Percentiles rank a stretch among this genome's conserved stretches.
Conservation (phyloP, 1,140 invertebrate species). For the Phthorimaea operculella region DNA sequence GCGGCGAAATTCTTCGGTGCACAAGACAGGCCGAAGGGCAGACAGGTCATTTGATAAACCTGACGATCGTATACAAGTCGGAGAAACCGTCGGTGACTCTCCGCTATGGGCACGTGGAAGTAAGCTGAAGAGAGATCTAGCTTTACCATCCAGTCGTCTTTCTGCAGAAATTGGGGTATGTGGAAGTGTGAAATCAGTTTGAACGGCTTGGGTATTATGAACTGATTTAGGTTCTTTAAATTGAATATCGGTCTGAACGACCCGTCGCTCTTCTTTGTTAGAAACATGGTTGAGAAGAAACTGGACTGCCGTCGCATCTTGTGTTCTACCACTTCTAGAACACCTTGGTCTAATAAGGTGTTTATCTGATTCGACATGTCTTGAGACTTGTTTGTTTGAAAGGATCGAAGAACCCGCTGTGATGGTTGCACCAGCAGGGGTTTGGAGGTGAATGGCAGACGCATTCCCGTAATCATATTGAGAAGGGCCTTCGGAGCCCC, state of each 20-base stretch:
- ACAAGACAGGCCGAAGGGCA: background rate
- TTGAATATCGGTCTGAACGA: too few species aligned
- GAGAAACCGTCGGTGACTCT: conserved; percentile 16
- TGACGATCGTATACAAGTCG: conserved; percentile 10
- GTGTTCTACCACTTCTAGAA: background rate
- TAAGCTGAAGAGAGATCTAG: conserved; percentile 23
- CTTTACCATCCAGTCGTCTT: conserved; percentile 17
- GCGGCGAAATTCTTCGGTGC: conserved; percentile 2
- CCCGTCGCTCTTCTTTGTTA: too few species aligned
- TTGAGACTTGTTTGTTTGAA: background rate
- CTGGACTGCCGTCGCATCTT: background rate
- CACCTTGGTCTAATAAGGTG: too few species aligned
- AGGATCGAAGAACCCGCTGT: background rate
- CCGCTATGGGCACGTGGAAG: conserved; percentile 41
- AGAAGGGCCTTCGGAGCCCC: background rate
- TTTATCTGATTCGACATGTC: background rate
- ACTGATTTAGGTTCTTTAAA: too few species aligned
- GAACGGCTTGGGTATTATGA: too few species aligned
- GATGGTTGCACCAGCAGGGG: background rate
- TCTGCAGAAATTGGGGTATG: conserved; percentile 29
- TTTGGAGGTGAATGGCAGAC: background rate
- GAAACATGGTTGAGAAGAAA: too few species aligned
- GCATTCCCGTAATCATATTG: background rate
- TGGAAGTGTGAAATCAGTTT: too few species aligned
- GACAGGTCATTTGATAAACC: background rate